Evolutionary conservation across 2,113 vertebrate genomes (phyloP).

Genomic region (Dicerorhinus sumatrensis): DNA sequence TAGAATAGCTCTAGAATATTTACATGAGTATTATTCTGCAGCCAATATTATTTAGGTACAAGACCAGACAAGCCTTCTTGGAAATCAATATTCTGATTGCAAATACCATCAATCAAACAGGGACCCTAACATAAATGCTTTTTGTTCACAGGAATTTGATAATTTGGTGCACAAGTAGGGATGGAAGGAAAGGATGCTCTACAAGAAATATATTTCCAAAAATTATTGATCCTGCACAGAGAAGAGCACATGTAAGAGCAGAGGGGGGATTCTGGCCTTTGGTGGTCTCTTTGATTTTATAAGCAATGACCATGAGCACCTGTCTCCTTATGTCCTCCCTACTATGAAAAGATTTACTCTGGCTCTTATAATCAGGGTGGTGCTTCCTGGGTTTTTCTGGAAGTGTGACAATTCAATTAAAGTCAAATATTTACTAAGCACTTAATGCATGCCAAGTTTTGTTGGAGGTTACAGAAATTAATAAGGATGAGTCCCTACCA

Average conservation of each 20-base stretch:
- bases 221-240: background rate
- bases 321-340: background rate
- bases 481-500: background rate
- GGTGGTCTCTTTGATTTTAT: background rate
- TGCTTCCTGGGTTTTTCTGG: background rate
- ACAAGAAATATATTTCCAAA: background rate
- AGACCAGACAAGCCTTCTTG: background rate
- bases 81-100: conserved; percentile 4
- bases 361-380: background rate
- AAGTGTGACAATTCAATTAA: background rate
- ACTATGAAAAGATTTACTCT: background rate
- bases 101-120: conserved; percentile 2
- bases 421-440: conserved; percentile 21
- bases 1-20: background rate
- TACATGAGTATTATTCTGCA: background rate
- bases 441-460: background rate
- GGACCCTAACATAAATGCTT: background rate
- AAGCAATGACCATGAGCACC: background rate
- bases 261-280: background rate
- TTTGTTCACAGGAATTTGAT: background rate
- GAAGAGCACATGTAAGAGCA: background rate
- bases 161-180: background rate
- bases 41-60: background rate
- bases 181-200: too few relatives aligned
- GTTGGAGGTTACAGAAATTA: background rate